A percentile compares a stretch with the other conserved stretches of the same genome.
Evolutionary conservation across 2,113 vertebrate genomes (phyloP).

Genomic region (Desmodus rotundus): DNA sequence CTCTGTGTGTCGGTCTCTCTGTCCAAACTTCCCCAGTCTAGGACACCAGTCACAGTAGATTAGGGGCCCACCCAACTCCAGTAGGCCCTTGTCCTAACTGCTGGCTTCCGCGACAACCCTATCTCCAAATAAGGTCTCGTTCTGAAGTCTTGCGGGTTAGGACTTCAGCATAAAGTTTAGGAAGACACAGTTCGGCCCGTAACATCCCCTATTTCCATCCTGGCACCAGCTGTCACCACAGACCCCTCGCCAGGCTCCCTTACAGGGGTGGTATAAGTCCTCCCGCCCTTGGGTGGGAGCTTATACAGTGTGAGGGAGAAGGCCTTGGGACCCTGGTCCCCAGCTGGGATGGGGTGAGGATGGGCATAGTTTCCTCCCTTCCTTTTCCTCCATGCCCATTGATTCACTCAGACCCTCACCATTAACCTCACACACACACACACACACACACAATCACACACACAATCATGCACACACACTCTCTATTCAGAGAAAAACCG

Average conservation of each 20-base stretch:
- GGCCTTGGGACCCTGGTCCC: background rate
- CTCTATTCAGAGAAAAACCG: background rate
- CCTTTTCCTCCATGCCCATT: background rate
- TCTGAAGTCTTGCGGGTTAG: accelerated
- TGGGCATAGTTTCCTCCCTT: background rate
- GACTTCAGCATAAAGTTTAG: background rate
- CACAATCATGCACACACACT: background rate
- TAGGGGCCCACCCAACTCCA: background rate
- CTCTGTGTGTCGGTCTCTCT: too few relatives aligned
- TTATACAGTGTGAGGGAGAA: background rate
- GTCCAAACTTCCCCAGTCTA: background rate
- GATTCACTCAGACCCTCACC: background rate
- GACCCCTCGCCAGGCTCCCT: background rate
- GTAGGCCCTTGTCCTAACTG: background rate
- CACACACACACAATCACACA: background rate
- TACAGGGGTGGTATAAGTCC: background rate
- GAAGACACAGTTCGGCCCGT: background rate
- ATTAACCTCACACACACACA: background rate
- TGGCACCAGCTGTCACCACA: background rate
- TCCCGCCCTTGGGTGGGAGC: background rate
- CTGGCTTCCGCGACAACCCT: background rate
- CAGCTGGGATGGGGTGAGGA: background rate
- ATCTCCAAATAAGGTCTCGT: background rate
- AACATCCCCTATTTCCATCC: background rate
- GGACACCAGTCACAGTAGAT: background rate